Evolutionary conservation across 2,797 vertebrate species (phyloP).

Genomic region (Gallinago nigripennis): DNA sequence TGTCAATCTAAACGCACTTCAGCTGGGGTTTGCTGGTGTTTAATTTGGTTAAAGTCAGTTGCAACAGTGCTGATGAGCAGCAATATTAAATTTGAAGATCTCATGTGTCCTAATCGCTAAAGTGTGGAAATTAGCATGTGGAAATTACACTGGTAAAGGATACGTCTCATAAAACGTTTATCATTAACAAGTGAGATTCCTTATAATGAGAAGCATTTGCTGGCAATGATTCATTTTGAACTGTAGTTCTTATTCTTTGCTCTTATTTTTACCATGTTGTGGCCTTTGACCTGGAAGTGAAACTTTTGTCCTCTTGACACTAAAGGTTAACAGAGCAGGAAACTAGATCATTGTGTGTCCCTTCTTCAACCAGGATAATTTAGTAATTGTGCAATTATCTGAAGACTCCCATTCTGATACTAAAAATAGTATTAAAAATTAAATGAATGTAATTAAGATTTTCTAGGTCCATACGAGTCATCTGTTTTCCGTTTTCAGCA

Average conservation of each 20-base stretch:
- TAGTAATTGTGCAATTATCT: conserved; percentile 93
- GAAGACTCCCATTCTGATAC: conserved; percentile 77
- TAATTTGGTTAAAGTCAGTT: neutral
- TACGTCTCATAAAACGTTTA: neutral
- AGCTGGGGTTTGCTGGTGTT: neutral
- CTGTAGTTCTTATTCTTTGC: conserved; percentile 79
- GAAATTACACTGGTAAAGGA: neutral
- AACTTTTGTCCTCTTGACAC: conserved; percentile 82
- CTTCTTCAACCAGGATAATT: conserved; percentile 85
- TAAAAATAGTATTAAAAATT: conserved; percentile 90
- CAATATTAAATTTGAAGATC: neutral
- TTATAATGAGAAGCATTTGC: conserved; percentile 78
- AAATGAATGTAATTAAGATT: conserved; percentile 61
- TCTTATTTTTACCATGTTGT: conserved; percentile 85
- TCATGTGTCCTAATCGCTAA: neutral
- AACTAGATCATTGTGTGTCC: conserved; percentile 82
- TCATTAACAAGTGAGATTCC: conserved; percentile 48
- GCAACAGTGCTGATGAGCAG: neutral
- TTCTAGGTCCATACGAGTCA: conserved; percentile 67
- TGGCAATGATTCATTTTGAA: conserved; percentile 68
- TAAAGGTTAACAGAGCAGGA: conserved; percentile 94
- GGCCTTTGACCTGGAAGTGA: conserved; percentile 93
- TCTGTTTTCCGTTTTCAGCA: conserved; percentile 83
- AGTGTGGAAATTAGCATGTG: neutral
- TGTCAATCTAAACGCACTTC: neutral